phyloP scores from a whole-genome alignment of 1,140 invertebrate species.

The Solenopsis fugax region DNA sequence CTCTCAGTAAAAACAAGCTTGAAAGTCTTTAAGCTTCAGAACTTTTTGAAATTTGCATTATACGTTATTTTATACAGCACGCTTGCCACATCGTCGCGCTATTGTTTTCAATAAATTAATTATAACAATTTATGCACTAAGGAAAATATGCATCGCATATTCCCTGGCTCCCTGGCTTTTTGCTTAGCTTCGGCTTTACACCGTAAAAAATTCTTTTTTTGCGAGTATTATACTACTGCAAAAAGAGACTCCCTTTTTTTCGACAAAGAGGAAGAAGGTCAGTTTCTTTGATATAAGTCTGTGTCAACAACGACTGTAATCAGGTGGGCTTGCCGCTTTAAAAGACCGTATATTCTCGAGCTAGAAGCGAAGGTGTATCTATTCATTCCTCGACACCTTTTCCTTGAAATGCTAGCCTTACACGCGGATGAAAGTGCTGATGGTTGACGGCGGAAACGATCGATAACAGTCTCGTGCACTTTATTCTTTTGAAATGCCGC shows the following conservation, averaged over 20 bases:
- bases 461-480: slow-evolving; percentile 28
- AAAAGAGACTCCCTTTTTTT: not conserved
- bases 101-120: slow-evolving; percentile 8
- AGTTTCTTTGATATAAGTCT: slow-evolving; percentile 46
- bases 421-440: slow-evolving; percentile 20
- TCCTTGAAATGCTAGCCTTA: slow-evolving; percentile 9
- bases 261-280: not conserved
- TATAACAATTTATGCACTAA: not conserved
- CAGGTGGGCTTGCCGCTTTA: slow-evolving; percentile 20
- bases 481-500: slow-evolving; percentile 33
- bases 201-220: not conserved
- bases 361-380: slow-evolving; percentile 37
- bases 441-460: slow-evolving; percentile 25
- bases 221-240: not conserved
- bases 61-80: slow-evolving; percentile 4
- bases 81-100: not conserved
- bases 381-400: slow-evolving; percentile 60
- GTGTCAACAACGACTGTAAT: slow-evolving; percentile 60
- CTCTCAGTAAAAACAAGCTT: not conserved
- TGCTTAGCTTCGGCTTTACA: not conserved
- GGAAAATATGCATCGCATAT: slow-evolving; percentile 4
- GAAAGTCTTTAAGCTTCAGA: not conserved
- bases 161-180: not conserved
- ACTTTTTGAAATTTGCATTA: slow-evolving; percentile 21
- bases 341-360: slow-evolving; percentile 17